Conservation (phyloP, 2,888 invertebrate species). For the Hirtodrosophila alboralis region DNA sequence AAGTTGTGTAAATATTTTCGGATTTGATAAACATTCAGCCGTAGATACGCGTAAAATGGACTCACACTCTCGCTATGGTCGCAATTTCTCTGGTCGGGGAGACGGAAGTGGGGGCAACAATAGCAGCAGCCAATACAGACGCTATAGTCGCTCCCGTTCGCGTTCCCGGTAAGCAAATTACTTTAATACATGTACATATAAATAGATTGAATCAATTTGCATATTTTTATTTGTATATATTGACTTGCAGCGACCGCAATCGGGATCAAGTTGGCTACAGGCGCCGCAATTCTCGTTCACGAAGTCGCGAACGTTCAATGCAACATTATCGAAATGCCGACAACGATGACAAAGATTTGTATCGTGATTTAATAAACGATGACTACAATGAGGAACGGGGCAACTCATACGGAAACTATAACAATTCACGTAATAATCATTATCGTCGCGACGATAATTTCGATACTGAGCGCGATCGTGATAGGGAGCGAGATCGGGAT, state of each 20-base stretch:
- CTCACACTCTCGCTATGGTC: constrained; percentile 76
- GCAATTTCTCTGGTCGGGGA: constrained; percentile 57
- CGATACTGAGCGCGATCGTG: constrained; percentile 60
- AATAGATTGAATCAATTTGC: neutral
- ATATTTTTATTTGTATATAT: neutral
- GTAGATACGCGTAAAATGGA: constrained; percentile 70
- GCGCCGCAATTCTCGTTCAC: constrained; percentile 79
- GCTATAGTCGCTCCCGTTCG: constrained; percentile 83
- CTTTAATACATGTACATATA: neutral
- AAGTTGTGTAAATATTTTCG: constrained; percentile 13
- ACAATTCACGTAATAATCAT: constrained; percentile 56
- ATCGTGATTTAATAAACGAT: constrained; percentile 82
- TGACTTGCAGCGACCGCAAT: constrained; percentile 74
- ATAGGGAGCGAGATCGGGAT: constrained; percentile 42
- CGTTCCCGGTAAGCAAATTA: constrained; percentile 70
- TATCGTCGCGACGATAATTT: constrained; percentile 66
- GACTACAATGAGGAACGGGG: constrained; percentile 82
- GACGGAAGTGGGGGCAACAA: constrained; percentile 39
- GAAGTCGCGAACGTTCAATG: constrained; percentile 82
- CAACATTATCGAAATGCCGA: constrained; percentile 55
- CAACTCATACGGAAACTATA: constrained; percentile 50
- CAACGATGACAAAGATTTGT: constrained; percentile 81
- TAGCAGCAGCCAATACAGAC: constrained; percentile 73
- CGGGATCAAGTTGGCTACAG: constrained; percentile 75
- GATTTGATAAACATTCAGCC: constrained; percentile 35